Conservation (phyloP, 2,113 vertebrate species). For the Pelobates fuscus region DNA sequence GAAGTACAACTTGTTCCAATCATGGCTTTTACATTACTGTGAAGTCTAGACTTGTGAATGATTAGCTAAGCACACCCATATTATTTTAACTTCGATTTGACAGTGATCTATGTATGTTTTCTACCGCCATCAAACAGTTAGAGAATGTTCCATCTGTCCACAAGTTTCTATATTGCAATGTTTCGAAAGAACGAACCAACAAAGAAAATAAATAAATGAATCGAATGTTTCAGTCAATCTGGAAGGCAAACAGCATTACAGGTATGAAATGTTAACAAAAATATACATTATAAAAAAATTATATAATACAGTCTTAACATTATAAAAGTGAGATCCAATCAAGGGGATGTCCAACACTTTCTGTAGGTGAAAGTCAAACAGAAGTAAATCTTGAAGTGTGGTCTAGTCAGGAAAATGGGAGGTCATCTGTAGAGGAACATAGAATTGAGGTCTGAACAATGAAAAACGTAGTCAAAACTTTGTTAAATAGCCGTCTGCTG, state of each 20-base stretch:
- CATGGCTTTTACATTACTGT: constrained; percentile 3
- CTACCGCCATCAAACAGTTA: background rate
- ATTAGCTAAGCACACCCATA: background rate
- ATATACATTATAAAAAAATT: too few species aligned
- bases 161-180: background rate
- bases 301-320: too few species aligned
- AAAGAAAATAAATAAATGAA: background rate
- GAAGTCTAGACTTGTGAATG: background rate
- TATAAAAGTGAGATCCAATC: too few species aligned
- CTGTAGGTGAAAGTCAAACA: too few species aligned
- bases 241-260: background rate
- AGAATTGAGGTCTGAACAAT: too few species aligned
- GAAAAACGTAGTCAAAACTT: too few species aligned
- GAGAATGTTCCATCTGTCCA: background rate
- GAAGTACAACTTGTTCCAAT: background rate
- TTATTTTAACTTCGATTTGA: background rate
- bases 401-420: background rate
- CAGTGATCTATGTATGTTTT: background rate
- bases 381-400: too few species aligned
- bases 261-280: background rate
- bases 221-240: background rate
- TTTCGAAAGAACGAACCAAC: background rate
- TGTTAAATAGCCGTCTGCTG: too few species aligned
- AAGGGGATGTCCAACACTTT: too few species aligned
- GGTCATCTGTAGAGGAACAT: too few species aligned